Evolutionary conservation across 2,113 vertebrate genomes (phyloP), one percentile per base, ranked within the genome.

Genomic region (Tor tambroides): DNA sequence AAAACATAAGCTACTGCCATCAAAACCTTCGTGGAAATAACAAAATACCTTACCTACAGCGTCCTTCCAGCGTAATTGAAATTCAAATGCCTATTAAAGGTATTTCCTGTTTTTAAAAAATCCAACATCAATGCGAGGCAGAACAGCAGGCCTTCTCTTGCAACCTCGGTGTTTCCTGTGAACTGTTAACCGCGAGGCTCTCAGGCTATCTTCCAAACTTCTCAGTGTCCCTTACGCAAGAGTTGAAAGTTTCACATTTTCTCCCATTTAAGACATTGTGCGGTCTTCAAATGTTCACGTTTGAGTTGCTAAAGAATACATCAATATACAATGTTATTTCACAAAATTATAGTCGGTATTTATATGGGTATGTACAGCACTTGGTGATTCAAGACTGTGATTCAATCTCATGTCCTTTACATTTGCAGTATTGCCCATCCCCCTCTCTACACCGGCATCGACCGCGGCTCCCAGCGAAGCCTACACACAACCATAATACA

Each of bases 401-500:
- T 93, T 95, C 94, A 94, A 91, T 94, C 92, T 94, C 91, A 92
- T 93, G 91, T 95, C 93, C 93, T 95, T 91, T 90, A 94, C 94
- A 91, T 92, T 95, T 90, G 92, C 92, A 89, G 92, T 93, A 86
- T 94, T 93, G 95, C 96, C 95, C 96, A 97, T 96, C 97, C 96
- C 96, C 96, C 96, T 95, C 96, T 65, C 80, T 93, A 95, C 94
- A 91, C 97, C 95, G 96, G 96, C 96, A 93, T 93, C 94, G 90
- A 95, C 93, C 95, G 94, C 96, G 94, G 96, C 95, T 92, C 93
- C 92, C 92, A 95, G 89, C 93, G 92, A 94, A 95, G 94, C 96
- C 97, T 97, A 98, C 97, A 97, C 96, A 96, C 96, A 96, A 95
- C 96, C 96, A 95, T 93, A 93, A 93, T 93, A 95, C 96, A 96